These are phyloP conservation scores for Petrocephalus sullivani DNA, from an alignment of 2,797 vertebrate species.

Conservation along the genomic window DNA sequence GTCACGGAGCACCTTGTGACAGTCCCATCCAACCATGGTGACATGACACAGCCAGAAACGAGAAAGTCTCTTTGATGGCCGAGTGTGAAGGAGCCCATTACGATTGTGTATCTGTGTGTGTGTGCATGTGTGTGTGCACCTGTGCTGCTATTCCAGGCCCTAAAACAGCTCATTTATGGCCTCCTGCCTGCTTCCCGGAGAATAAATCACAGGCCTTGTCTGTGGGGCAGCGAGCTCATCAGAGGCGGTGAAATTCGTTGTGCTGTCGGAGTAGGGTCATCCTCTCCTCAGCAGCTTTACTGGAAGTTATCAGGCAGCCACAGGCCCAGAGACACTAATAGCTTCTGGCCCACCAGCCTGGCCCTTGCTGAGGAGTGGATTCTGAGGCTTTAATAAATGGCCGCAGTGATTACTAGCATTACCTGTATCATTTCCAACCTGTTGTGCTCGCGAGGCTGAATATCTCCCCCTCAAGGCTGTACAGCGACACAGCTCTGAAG, in stretches of 20 bases:
- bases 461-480: constrained; percentile 31
- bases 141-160: neutral
- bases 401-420: constrained; percentile 22
- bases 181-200: neutral
- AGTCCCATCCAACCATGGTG: neutral
- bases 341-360: neutral
- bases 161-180: constrained; percentile 1
- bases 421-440: constrained; percentile 31
- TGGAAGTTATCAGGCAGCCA: constrained; percentile 11
- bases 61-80: neutral
- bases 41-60: neutral
- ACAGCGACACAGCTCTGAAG: constrained; percentile 6
- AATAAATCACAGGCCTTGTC: constrained; percentile 7
- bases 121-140: neutral
- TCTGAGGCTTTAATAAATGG: constrained; percentile 30
- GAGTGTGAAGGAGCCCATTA: neutral
- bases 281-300: constrained; percentile 1
- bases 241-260: neutral
- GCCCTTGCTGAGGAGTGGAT: constrained; percentile 25
- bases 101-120: neutral
- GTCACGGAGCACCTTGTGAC: neutral
- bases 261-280: neutral
- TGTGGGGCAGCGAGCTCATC: neutral
- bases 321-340: neutral
- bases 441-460: constrained; percentile 19